Evolutionary conservation across 2,113 vertebrate species (phyloP).

Genomic region (Chaetorhynchus papuensis): DNA sequence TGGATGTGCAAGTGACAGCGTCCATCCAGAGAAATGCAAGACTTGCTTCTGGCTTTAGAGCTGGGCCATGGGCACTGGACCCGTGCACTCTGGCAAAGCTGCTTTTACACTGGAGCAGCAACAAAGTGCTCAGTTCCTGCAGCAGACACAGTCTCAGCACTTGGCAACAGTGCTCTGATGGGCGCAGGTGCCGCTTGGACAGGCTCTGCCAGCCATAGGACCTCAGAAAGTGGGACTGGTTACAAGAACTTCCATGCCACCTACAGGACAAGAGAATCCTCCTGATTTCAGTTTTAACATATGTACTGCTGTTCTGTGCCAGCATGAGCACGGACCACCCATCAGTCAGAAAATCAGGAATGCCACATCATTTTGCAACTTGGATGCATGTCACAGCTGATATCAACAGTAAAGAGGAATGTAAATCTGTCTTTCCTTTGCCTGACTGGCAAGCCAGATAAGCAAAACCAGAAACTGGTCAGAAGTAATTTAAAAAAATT

Average conservation of each 20-base stretch:
- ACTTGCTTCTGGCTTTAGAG: not conserved
- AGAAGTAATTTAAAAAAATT: not conserved
- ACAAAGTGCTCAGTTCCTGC: not conserved
- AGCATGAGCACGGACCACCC: not conserved
- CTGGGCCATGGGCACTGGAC: too few species aligned
- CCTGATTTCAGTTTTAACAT: not conserved
- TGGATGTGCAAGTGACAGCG: not conserved
- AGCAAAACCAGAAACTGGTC: not conserved
- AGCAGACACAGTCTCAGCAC: not conserved
- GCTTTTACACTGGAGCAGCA: not conserved
- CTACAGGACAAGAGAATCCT: not conserved
- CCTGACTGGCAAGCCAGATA: not conserved
- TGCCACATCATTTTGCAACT: not conserved
- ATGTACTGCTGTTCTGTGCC: fast-evolving
- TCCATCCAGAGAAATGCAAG: not conserved
- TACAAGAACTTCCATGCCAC: not conserved
- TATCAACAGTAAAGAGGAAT: not conserved
- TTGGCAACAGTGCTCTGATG: not conserved
- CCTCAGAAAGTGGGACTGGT: not conserved
- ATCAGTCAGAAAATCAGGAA: not conserved
- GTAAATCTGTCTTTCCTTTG: not conserved
- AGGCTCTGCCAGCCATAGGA: not conserved
- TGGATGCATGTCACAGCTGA: not conserved
- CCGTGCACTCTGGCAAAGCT: not conserved
- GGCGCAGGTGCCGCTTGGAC: not conserved